A percentile compares a stretch with the other conserved stretches of the same genome.
These are phyloP conservation scores for Sminthurides aquaticus DNA, from an alignment of 2,888 invertebrate genomes.

Conservation along the genomic window DNA sequence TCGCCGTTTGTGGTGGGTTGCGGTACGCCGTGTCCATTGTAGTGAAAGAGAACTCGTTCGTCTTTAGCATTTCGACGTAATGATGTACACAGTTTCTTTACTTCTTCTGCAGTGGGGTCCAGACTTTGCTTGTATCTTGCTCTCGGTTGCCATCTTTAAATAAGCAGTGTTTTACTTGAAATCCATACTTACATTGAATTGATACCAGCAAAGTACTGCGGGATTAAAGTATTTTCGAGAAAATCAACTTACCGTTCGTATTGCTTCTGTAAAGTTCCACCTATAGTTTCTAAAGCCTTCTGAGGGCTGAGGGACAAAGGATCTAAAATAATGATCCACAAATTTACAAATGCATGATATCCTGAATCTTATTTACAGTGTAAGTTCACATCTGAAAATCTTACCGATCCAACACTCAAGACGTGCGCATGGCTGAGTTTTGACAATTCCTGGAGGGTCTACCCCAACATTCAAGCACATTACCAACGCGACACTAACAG, in stretches of 20 bases:
- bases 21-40: constrained; percentile 99
- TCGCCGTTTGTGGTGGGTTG: constrained; percentile 96
- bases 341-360: too few species aligned
- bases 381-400: constrained; percentile 33
- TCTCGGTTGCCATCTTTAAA: constrained; percentile 79
- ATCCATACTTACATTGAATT: too few species aligned
- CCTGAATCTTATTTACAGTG: not conserved
- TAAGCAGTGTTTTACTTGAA: not conserved
- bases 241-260: constrained; percentile 79
- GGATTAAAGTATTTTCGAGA: too few species aligned
- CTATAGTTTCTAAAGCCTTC: constrained; percentile 88
- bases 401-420: constrained; percentile 95
- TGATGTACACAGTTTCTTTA: constrained; percentile 91
- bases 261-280: constrained; percentile 82
- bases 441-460: constrained; percentile 96
- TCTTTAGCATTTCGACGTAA: constrained; percentile 94
- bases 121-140: constrained; percentile 94
- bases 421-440: constrained; percentile 92
- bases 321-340: constrained; percentile 56
- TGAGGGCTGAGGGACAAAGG: constrained; percentile 79
- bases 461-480: constrained; percentile 98
- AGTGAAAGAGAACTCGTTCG: constrained; percentile 95
- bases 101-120: constrained; percentile 96
- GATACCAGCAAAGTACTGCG: too few species aligned
- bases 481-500: constrained; percentile 95